Evolutionary conservation across 2,888 invertebrate genomes (phyloP).

Genomic region (Sturmia bella): DNA sequence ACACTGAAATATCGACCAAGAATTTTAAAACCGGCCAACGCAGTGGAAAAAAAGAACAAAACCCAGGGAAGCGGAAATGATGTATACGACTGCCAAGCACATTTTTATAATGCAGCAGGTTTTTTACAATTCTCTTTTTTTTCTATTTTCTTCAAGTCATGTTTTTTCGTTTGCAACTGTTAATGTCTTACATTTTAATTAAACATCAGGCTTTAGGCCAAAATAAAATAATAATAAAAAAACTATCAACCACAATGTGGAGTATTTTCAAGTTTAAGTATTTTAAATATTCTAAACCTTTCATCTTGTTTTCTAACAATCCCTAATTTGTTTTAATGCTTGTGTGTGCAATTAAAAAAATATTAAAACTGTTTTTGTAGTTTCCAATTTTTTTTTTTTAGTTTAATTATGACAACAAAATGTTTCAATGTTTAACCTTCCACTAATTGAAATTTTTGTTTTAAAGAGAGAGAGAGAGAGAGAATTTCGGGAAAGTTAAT

Average conservation of each 20-base stretch:
- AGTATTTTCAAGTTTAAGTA: conserved; percentile 25
- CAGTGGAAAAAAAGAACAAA: conserved; percentile 41
- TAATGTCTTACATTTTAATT: conserved; percentile 69
- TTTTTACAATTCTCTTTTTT: conserved; percentile 20
- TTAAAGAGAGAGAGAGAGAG: background rate
- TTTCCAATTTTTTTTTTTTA: background rate
- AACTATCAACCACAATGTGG: conserved; percentile 24
- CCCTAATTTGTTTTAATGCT: conserved; percentile 45
- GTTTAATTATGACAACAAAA: conserved; percentile 42
- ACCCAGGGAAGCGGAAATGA: conserved; percentile 82
- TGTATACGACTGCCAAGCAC: conserved; percentile 78
- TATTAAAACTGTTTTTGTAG: conserved; percentile 29
- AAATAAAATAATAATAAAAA: background rate
- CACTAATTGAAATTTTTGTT: conserved; percentile 34
- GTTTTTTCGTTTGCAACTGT: conserved; percentile 49
- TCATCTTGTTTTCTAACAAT: conserved; percentile 25
- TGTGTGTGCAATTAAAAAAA: conserved; percentile 28
- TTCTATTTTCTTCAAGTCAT: conserved; percentile 41
- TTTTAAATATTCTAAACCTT: conserved; percentile 32
- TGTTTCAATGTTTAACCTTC: conserved; percentile 4
- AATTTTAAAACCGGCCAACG: conserved; percentile 43
- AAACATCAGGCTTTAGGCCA: conserved; percentile 58
- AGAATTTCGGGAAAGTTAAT: background rate
- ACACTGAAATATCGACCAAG: conserved; percentile 24
- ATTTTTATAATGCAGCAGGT: conserved; percentile 57